A percentile compares a stretch with the other conserved stretches of the same genome.
These are phyloP conservation scores for Drosophila prosaltans DNA, from an alignment of 1,140 invertebrate genomes.

Conservation along the genomic window DNA sequence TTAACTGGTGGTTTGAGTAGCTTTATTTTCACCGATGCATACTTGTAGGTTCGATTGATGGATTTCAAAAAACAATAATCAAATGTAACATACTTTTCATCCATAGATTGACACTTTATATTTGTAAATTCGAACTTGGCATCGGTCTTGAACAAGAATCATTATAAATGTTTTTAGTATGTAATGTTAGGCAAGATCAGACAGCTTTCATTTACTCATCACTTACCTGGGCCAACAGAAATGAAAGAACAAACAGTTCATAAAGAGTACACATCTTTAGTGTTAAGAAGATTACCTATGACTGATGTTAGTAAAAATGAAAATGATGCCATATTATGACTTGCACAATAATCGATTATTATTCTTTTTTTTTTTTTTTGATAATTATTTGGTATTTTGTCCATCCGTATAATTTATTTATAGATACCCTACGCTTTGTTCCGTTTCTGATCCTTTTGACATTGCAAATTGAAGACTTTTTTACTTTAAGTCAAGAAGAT, in stretches of 20 bases:
- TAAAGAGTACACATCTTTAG: not conserved
- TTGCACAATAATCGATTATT: too few relatives aligned
- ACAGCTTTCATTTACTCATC: too few relatives aligned
- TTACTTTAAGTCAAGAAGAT: too few relatives aligned
- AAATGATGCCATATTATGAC: too few relatives aligned
- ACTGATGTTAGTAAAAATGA: not conserved
- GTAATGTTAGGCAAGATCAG: too few relatives aligned
- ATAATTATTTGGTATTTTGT: too few relatives aligned
- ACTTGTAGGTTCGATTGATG: constrained; percentile 33
- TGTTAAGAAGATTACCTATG: not conserved
- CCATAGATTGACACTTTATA: not conserved
- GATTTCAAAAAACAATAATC: constrained; percentile 34
- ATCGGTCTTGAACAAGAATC: not conserved
- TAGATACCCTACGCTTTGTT: too few relatives aligned
- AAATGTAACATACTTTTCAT: not conserved
- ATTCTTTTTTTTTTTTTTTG: too few relatives aligned
- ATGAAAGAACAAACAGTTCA: not conserved
- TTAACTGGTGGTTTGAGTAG: not conserved
- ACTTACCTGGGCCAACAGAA: too few relatives aligned
- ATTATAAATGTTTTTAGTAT: not conserved
- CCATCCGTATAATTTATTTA: too few relatives aligned
- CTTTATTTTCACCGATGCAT: constrained; percentile 12
- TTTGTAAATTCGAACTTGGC: constrained; percentile 27
- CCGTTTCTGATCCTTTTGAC: too few relatives aligned
- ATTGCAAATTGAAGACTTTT: too few relatives aligned